Evolutionary conservation across 1,140 invertebrate genomes (phyloP), one percentile per base, ranked within the genome.

Genomic region (Lasioglossum baleicum): DNA sequence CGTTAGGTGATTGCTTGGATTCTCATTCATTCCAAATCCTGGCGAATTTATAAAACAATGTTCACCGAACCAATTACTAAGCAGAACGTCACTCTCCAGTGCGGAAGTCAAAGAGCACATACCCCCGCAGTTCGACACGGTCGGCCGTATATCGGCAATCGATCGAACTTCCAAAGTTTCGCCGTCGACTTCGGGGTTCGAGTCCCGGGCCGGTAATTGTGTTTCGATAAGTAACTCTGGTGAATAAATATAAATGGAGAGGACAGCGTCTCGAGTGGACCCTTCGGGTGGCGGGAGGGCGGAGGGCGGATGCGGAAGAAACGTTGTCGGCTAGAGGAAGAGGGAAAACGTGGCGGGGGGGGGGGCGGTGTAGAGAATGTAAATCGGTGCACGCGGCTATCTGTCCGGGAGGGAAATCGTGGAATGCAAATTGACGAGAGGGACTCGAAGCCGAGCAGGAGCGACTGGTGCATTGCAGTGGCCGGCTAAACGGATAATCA

Each of bases 401-500:
- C 79, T 60, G 75, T 80, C 77, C 77, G 63, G 72, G 53, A 20
- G 75, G 69, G 63, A 75, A 83, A 83, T 84, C 71, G 80, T 72
- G 73, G 68, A 87, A 88, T 88, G 86, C 86, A 89, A 89, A 88
- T 89, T 83, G 85, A 77, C 63, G 74, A 85, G 84, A 84, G 75
- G 77, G 74, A 73, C 76, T 83, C 75, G 80, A 76, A 85, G 73
- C 74, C 51, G 60, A 69, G 22, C 63, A 81, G 73, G 48, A 84
- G 60, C 84, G 86, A 88, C 83, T 89, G 88, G 88, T 89, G 88
- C 88, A 89, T 89, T 89, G 88, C 88, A 88, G 88, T 89, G 86
- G 86, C 83, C 82, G 79, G 82, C 79, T 88, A 86, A 88, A 88
- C 83, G 85, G 83, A 89, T 89, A 88, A 89, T 89, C 88, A 81